These are phyloP conservation scores for Hydrotaea diabolus DNA, from an alignment of 2,888 invertebrate species.

Conservation along the genomic window DNA sequence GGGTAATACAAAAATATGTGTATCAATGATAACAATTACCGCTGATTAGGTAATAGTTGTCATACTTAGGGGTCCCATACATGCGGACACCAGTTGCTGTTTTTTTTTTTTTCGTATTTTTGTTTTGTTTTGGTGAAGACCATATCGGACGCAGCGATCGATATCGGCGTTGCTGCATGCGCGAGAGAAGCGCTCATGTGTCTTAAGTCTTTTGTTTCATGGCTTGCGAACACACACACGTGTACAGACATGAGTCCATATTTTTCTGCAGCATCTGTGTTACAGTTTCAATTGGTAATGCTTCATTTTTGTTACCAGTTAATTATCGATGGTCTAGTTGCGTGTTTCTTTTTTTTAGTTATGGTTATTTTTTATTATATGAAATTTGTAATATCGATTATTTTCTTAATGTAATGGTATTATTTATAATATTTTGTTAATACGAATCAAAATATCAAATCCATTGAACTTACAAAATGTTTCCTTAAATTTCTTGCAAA, in stretches of 20 bases:
- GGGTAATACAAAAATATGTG: conserved; percentile 16
- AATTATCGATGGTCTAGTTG: background rate
- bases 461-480: too few relatives aligned
- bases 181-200: background rate
- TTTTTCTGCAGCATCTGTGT: background rate
- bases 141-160: background rate
- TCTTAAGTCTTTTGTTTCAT: conserved; percentile 32
- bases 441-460: background rate
- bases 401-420: background rate
- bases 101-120: too few relatives aligned
- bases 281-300: background rate
- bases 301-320: background rate
- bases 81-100: background rate
- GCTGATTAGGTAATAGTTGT: conserved; percentile 30
- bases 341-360: background rate
- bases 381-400: background rate
- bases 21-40: conserved; percentile 30
- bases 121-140: too few relatives aligned
- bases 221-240: background rate
- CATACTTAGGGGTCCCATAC: background rate
- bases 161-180: background rate
- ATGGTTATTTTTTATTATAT: background rate
- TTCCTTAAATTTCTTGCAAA: too few relatives aligned
- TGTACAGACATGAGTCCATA: too few relatives aligned
- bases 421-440: background rate